Percentiles rank a stretch among this genome's conserved stretches.
These are phyloP conservation scores for Eristalinus sepulchralis DNA, from an alignment of 2,888 invertebrate genomes.

Conservation along the genomic window DNA sequence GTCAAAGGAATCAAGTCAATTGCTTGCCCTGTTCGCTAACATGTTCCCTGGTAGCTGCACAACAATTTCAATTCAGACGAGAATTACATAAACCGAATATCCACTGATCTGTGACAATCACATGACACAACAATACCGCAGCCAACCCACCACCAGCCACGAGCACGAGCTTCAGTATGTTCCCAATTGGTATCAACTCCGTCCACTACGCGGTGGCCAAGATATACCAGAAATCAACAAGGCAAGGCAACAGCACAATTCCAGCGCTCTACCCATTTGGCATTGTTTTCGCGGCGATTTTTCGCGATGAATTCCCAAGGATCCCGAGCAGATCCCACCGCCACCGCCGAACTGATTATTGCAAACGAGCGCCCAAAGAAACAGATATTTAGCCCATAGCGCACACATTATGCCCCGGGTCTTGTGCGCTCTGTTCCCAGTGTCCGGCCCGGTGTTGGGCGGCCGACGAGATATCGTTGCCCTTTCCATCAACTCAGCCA, in stretches of 20 bases:
- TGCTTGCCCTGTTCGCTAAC: background rate
- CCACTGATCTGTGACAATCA: slow-evolving; percentile 62
- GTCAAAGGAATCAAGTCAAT: background rate
- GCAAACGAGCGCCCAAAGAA: slow-evolving; percentile 1
- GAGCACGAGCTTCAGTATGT: slow-evolving; percentile 26
- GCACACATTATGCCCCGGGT: slow-evolving; percentile 31
- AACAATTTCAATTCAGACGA: background rate
- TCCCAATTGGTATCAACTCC: slow-evolving; percentile 23
- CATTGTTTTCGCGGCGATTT: slow-evolving; percentile 41
- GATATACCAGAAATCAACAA: background rate
- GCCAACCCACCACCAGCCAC: background rate
- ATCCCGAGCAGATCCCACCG: slow-evolving; percentile 2
- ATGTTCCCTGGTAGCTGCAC: background rate
- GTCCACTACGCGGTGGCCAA: slow-evolving; percentile 16
- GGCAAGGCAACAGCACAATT: slow-evolving; percentile 14
- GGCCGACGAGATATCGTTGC: slow-evolving; percentile 11
- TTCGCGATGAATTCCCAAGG: slow-evolving; percentile 40
- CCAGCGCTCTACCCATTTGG: background rate
- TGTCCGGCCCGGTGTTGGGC: background rate
- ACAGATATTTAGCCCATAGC: slow-evolving; percentile 50
- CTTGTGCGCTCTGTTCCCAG: background rate
- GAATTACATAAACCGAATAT: slow-evolving; percentile 26
- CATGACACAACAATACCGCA: slow-evolving; percentile 56
- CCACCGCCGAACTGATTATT: background rate
- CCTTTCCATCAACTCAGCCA: slow-evolving; percentile 35